Evolutionary conservation across 2,113 vertebrate species (phyloP), one percentile per base, ranked within the genome.

Genomic region (Psophia crepitans): DNA sequence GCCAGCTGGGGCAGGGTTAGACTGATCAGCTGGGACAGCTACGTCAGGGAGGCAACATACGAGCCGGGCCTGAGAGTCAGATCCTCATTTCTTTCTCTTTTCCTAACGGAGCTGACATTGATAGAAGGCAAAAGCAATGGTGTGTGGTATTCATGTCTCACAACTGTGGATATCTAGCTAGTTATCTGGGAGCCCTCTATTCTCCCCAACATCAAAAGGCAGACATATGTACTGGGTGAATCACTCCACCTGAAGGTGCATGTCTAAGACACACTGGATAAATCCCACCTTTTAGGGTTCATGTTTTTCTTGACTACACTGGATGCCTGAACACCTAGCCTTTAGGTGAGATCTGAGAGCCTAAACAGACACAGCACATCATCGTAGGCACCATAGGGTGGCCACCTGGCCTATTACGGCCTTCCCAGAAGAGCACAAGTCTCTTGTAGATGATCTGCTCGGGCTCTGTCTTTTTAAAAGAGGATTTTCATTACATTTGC

Each of bases 371-470:
- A 35, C 9, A n/a, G n/a, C 35, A 17, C 28, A 61, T 37, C 28
- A 70, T 3, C 1, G 1, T 0, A 6, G 5, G 51, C 26, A 84
- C 19, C 44, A 30, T 14, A 22, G 10, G 9, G 33, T 66, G 22
- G 54, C 32, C 41, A 37, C 19, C 15, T 39, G n/a, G 56, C 26
- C n/a, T 77, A 32, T 30, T n/a, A 44, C n/a, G 2, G 2, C 46
- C 56, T 53, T 13, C 28, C 13, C 17, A 77, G n/a, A 63, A 78
- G 30, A 18, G 10, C 32, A 35, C 17, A 49, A 69, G n/a, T 66
- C 20, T 64, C 46, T 32, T n/a, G 26, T 19, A 79, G 35, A 21
- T 68, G 57, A 58, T 16, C 46, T 58, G 27, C 20, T 46, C 4
- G 3, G 12, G 22, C 17, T 89, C 54, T 90, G 16, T 10, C 51